Percentiles rank a stretch among this genome's conserved stretches.
These are phyloP conservation scores for Hippocampus comes DNA, from an alignment of 2,113 vertebrate species.

Conservation along the genomic window DNA sequence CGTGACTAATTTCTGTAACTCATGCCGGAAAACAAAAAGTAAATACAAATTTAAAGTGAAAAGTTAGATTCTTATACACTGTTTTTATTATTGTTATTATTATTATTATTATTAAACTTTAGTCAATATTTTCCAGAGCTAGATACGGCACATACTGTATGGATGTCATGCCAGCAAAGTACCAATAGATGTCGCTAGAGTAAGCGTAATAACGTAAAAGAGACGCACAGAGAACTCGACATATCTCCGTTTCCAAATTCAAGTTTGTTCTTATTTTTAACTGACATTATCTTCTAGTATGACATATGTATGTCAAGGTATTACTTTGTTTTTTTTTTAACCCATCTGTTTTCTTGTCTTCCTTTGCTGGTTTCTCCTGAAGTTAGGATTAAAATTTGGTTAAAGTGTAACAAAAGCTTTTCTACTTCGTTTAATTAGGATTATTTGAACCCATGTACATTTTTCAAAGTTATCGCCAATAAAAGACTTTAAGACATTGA, in stretches of 20 bases:
- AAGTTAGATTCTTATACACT: background rate
- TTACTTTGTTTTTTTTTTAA: background rate
- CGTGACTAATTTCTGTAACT: too few relatives aligned
- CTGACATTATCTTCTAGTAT: background rate
- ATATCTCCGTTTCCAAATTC: background rate
- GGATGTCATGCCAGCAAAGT: constrained; percentile 2
- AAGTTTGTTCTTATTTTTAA: background rate
- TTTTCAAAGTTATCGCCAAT: background rate
- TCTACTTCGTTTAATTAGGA: background rate
- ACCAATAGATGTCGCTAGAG: constrained; percentile 63
- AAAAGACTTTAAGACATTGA: too few relatives aligned
- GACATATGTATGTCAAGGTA: background rate
- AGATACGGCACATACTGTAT: background rate
- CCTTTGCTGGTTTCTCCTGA: background rate
- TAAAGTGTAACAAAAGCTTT: background rate
- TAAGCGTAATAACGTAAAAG: constrained; percentile 3
- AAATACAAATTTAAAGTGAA: too few relatives aligned
- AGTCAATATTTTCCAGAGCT: background rate
- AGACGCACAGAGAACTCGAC: constrained; percentile 3
- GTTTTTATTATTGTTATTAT: background rate
- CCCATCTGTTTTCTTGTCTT: background rate
- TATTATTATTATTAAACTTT: too few relatives aligned
- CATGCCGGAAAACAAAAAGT: too few relatives aligned
- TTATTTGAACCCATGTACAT: background rate
- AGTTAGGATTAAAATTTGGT: background rate